Base-by-base conservation (phyloP, 1,140 invertebrate species). In the Neodiprion virginianus region DNA sequence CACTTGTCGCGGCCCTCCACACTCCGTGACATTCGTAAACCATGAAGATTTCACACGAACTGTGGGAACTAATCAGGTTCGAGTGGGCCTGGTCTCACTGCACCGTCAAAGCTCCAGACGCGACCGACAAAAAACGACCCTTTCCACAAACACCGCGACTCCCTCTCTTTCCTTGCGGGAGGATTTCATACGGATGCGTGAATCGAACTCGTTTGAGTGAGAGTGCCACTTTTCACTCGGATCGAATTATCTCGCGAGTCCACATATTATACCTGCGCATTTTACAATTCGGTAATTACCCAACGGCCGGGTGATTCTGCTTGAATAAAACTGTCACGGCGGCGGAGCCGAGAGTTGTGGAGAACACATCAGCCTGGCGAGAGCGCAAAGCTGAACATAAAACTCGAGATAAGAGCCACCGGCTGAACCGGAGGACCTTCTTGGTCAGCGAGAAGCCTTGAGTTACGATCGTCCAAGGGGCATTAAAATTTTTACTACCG, bases 351-450 rank as follows among this genome's bases (percentile, higher is more conserved):
- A 61, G n/a, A 14, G 11, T 61, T 61, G 11, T 61, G 11, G 11
- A 5, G 53, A 61, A 61, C n/a, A 48, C 79, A 82, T 83, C 79
- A 79, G 79, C 79, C 76, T 77, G 78, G 79, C 75, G 74, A 76
- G 81, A 83, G 82, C 81, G 83, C 82, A 85, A 83, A 85, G 83
- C 82, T 79, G 82, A 82, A 79, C 83, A 83, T 84, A 85, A 84
- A 85, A 84, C 80, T 77, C 78, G 80, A 84, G 83, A 85, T 85
- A 85, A 84, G 81, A 80, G 82, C 79, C 80, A 80, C 78, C 78
- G 80, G 53, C 53, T 61, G 53, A 61, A 61, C 53, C 53, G 53
- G 28, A 61, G 53, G 53, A 61, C 53, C 53, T 11, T 40, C 53
- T 61, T 70, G 23, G 68, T 50, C 53, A 67, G 76, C 49, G 71